Evolutionary conservation across 1,140 invertebrate species (phyloP), one percentile per base, ranked within the genome.

Genomic region (Galleria mellonella): DNA sequence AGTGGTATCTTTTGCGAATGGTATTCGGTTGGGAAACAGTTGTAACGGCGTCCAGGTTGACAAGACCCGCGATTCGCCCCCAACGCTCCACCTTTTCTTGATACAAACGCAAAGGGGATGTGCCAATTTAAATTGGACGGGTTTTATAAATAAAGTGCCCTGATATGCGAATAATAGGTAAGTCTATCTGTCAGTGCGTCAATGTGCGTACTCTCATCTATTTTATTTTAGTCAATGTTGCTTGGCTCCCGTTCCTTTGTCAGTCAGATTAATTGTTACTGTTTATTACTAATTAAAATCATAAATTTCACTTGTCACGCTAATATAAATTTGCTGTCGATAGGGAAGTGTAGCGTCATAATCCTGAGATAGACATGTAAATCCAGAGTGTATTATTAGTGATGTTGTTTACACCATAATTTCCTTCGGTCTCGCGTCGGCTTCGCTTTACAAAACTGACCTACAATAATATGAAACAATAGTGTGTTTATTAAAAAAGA

Each of bases 1-100:
- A 67, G 67, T 76, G 71, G 72, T 73, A 79, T 74, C 71, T 83
- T 72, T 75, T 73, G 66, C 73, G 69, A 63, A 63, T 53, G 81
- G 74, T 70, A 82, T 84, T 82, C 81, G 66, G 76, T 83, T 83
- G 78, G 64, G 78, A 85, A 85, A 82, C 81, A 60, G 75, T 79
- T 81, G 72, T 77, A 51, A 37, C 46, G 38, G 15, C 46, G 61
- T 51, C 76, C 76, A 76, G 41, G 45, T 10, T 55, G 55, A 51
- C 13, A 13, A 61, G 79, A 72, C 23, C 72, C 56, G 39, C 45
- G 64, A 67, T 63, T 64, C 66, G 61, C 62, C 57, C 57, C 50
- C 37, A 43, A 49, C 52, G 28, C 33, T 14, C 15, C 42, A 15
- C 38, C 13, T 17, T 41, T 36, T 32, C 31, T 47, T 48, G 41